These are phyloP conservation scores for Spilogale gracilis DNA, from an alignment of 2,113 vertebrate species.

Conservation along the genomic window DNA sequence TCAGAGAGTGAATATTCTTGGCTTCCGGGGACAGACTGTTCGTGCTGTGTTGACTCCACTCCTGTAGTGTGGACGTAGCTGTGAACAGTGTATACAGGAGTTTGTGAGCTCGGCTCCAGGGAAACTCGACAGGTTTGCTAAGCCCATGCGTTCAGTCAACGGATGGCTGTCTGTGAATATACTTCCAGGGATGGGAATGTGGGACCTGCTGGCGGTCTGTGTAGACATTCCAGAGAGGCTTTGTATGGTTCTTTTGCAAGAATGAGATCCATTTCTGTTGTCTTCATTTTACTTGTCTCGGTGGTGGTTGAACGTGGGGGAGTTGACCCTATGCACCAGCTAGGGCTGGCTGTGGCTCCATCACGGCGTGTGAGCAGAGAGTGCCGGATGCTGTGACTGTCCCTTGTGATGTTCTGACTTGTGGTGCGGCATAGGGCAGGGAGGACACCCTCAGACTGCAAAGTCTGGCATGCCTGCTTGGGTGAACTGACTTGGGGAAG, in stretches of 20 bases:
- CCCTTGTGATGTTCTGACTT: not conserved
- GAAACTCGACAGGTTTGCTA: not conserved
- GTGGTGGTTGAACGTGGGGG: not conserved
- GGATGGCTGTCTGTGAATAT: not conserved
- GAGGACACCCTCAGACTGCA: not conserved
- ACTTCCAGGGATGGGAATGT: not conserved
- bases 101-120: not conserved
- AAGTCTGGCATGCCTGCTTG: not conserved
- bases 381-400: rapidly evolving
- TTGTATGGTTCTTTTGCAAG: not conserved
- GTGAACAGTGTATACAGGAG: rapidly evolving
- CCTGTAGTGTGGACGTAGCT: not conserved
- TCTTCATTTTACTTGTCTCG: not conserved
- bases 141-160: no score
- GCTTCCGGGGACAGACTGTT: not conserved
- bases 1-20: not conserved
- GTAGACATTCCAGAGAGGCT: not conserved
- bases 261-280: not conserved
- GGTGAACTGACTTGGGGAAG: not conserved
- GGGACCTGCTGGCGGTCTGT: not conserved
- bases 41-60: rapidly evolving
- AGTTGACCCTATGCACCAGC: no score
- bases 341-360: not conserved
- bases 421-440: not conserved
- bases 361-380: not conserved